Evolutionary conservation across 37 sponge, comb jelly and placozoan species (phyloP).

Genomic region (Axinella damicornis): DNA sequence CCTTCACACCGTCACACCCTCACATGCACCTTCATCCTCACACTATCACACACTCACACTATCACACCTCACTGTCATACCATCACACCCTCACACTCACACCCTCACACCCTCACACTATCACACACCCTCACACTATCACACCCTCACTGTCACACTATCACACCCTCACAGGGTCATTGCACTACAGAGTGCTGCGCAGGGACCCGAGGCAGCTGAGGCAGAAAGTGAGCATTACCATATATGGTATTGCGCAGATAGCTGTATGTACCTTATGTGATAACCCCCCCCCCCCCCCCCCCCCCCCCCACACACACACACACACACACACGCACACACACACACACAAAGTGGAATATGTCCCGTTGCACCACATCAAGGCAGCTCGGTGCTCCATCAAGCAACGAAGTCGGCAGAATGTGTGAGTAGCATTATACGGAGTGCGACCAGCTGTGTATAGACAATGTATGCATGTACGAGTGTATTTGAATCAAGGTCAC

Average conservation of each 20-base stretch:
- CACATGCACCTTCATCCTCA: too few relatives aligned
- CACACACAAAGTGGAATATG: not conserved
- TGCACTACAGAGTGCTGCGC: not conserved
- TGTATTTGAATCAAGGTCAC: too few relatives aligned
- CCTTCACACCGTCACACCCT: too few relatives aligned
- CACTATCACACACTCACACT: too few relatives aligned
- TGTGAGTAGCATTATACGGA: slow-evolving; percentile 22
- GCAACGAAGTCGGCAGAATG: slow-evolving; percentile 50
- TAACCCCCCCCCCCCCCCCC: too few relatives aligned
- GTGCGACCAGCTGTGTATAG: too few relatives aligned
- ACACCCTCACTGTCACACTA: slow-evolving; percentile 34
- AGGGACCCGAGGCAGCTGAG: not conserved
- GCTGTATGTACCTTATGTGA: too few relatives aligned
- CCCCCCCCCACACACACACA: slow-evolving; percentile 17
- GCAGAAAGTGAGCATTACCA: not conserved
- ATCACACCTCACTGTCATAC: too few relatives aligned
- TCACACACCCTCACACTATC: slow-evolving; percentile 5
- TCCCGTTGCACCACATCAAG: slow-evolving; percentile 1
- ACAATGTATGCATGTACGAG: too few relatives aligned
- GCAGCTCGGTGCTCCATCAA: slow-evolving; percentile 49
- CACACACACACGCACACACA: slow-evolving; percentile 57
- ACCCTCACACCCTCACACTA: slow-evolving; percentile 9
- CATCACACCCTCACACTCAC: slow-evolving; percentile 45
- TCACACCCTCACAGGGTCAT: not conserved
- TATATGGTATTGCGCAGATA: not conserved